Conservation (phyloP, 2,113 vertebrate genomes). For the Sylvilagus bachmani region DNA sequence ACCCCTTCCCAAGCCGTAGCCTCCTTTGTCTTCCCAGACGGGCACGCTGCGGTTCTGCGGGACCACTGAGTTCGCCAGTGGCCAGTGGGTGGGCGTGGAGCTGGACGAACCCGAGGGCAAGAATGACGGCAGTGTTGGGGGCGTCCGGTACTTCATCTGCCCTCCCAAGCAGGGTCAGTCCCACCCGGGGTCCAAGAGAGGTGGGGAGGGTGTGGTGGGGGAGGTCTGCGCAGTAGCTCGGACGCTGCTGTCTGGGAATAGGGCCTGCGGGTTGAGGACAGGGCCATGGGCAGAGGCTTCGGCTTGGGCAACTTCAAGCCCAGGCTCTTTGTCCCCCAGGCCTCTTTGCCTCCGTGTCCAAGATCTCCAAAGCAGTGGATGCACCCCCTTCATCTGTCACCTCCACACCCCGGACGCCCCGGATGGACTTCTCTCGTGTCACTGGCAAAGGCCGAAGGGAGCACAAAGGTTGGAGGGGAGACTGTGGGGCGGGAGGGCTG, state of each 20-base stretch:
- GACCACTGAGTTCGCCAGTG: slow-evolving; percentile 96
- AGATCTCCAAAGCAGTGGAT: slow-evolving; percentile 92
- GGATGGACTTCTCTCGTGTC: slow-evolving; percentile 93
- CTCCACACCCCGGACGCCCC: slow-evolving; percentile 93
- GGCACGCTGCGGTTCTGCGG: slow-evolving; percentile 95
- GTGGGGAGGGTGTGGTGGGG: not conserved
- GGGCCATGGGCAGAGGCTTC: not conserved
- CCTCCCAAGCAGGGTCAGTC: slow-evolving; percentile 93
- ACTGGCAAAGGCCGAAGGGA: slow-evolving; percentile 93
- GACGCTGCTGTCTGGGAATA: not conserved
- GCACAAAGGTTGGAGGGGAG: slow-evolving; percentile 89
- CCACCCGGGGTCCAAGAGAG: not conserved
- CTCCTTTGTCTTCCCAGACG: slow-evolving; percentile 81
- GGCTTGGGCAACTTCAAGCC: not conserved
- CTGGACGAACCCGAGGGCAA: slow-evolving; percentile 95
- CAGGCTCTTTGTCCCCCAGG: slow-evolving; percentile 85
- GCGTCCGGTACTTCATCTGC: slow-evolving; percentile 96
- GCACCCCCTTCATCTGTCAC: slow-evolving; percentile 92
- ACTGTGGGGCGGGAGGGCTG: not conserved
- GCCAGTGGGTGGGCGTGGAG: slow-evolving; percentile 97
- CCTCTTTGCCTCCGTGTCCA: slow-evolving; percentile 94
- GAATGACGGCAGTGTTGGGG: slow-evolving; percentile 95
- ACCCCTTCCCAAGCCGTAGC: not conserved
- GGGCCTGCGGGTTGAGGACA: not conserved
- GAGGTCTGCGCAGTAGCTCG: not conserved